Percentiles rank a stretch among this genome's conserved stretches.
Evolutionary conservation across 1,140 invertebrate genomes (phyloP).

Genomic region (Panulirus ornatus): DNA sequence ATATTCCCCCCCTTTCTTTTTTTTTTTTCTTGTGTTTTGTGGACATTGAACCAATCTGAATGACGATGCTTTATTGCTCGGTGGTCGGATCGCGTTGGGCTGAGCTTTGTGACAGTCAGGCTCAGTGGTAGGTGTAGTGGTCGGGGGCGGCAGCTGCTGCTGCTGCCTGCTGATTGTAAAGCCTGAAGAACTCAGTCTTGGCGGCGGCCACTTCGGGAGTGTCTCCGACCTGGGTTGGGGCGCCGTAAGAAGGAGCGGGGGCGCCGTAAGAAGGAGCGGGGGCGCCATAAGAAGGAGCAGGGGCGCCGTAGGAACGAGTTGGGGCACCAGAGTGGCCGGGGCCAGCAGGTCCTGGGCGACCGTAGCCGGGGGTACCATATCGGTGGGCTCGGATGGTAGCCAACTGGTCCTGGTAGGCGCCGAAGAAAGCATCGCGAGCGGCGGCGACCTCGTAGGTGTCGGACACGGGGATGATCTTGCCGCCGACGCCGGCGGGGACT

Average conservation of each 20-base stretch:
- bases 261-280: constrained; percentile 1
- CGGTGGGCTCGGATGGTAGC: neutral
- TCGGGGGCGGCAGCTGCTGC: constrained; percentile 38
- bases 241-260: neutral
- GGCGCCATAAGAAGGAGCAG: neutral
- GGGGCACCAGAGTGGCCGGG: neutral
- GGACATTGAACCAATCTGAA: too few species aligned
- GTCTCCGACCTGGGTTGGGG: constrained; percentile 20
- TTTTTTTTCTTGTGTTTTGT: too few species aligned
- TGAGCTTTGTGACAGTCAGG: too few species aligned
- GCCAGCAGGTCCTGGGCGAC: neutral
- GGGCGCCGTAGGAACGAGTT: neutral
- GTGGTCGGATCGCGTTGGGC: too few species aligned
- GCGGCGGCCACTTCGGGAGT: constrained; percentile 45
- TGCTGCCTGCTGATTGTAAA: constrained; percentile 38
- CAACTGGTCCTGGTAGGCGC: constrained; percentile 23
- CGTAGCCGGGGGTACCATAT: constrained; percentile 11
- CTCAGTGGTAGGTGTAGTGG: neutral
- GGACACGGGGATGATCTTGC: constrained; percentile 24
- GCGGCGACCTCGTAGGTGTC: constrained; percentile 52
- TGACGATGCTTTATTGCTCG: too few species aligned
- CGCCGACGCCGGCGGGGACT: neutral
- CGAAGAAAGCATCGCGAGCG: constrained; percentile 47
- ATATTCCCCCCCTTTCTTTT: too few species aligned
- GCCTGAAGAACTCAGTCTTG: constrained; percentile 40